phyloP scores from a whole-genome alignment of 2,888 invertebrate genomes.

The Blastobasis lacticolella region DNA sequence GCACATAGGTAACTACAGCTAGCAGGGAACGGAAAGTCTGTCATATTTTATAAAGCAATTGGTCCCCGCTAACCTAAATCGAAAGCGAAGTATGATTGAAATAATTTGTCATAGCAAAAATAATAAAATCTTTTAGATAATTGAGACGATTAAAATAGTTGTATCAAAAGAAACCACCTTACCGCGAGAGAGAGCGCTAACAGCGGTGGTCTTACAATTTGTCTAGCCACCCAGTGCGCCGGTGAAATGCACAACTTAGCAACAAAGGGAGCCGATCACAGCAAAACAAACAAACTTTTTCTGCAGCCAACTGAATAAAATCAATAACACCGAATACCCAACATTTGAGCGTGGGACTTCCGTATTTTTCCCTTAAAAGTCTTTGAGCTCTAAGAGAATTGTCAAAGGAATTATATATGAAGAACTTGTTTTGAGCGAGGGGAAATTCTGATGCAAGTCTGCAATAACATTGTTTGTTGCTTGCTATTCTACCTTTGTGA shows the following conservation, averaged over 20 bases:
- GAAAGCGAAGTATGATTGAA: no score
- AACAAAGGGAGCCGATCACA: slow-evolving; percentile 20
- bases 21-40: no score
- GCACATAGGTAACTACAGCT: no score
- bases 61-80: no score
- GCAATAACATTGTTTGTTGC: no score
- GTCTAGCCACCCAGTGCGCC: slow-evolving; percentile 31
- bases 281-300: slow-evolving; percentile 11
- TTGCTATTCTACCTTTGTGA: no score
- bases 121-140: no score
- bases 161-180: background rate
- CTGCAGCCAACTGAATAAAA: slow-evolving; percentile 11
- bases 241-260: slow-evolving; percentile 33
- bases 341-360: background rate
- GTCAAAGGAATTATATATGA: slow-evolving; percentile 4
- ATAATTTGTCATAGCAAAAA: background rate
- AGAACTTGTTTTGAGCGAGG: background rate
- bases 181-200: slow-evolving; percentile 12
- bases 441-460: background rate
- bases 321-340: slow-evolving; percentile 11
- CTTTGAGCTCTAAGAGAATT: slow-evolving; percentile 1
- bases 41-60: no score
- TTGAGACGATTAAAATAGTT: no score
- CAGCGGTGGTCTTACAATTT: slow-evolving; percentile 34
- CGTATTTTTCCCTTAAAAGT: slow-evolving; percentile 6